Conservation (phyloP, 2,797 vertebrate species). For the Novumbra hubbsi region DNA sequence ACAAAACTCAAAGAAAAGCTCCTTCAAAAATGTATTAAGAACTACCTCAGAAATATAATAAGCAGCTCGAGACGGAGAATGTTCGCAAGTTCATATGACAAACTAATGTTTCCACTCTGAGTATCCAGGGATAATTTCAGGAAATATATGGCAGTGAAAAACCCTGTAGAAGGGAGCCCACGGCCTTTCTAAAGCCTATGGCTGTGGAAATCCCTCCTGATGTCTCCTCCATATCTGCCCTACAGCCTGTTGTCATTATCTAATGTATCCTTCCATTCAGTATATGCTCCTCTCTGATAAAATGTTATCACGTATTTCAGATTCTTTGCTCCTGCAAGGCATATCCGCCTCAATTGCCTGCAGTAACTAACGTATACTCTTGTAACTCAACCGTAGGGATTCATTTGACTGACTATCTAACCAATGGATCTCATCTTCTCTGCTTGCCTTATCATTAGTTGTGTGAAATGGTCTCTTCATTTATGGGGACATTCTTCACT, state of each 20-base stretch:
- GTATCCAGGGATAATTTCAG: no score
- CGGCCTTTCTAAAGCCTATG: not conserved
- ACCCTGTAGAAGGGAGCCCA: not conserved
- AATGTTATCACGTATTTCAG: not conserved
- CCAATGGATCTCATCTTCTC: not conserved
- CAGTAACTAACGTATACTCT: not conserved
- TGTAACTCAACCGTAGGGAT: not conserved
- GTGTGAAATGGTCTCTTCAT: not conserved
- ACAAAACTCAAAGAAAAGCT: no score
- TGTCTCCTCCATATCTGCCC: not conserved
- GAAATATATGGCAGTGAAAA: no score
- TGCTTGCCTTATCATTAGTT: not conserved
- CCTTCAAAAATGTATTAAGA: no score
- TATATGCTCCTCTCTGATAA: not conserved
- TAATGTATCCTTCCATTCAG: not conserved
- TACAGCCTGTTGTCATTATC: constrained; percentile 7
- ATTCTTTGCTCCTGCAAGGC: not conserved
- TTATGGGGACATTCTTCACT: not conserved
- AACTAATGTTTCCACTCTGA: no score
- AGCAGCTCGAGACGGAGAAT: no score
- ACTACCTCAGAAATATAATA: no score
- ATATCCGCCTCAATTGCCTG: not conserved
- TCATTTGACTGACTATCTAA: not conserved
- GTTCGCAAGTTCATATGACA: no score
- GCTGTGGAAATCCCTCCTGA: constrained; percentile 10